phyloP scores from a whole-genome alignment of 1,140 invertebrate species.

The Caenorhabditis remanei region DNA sequence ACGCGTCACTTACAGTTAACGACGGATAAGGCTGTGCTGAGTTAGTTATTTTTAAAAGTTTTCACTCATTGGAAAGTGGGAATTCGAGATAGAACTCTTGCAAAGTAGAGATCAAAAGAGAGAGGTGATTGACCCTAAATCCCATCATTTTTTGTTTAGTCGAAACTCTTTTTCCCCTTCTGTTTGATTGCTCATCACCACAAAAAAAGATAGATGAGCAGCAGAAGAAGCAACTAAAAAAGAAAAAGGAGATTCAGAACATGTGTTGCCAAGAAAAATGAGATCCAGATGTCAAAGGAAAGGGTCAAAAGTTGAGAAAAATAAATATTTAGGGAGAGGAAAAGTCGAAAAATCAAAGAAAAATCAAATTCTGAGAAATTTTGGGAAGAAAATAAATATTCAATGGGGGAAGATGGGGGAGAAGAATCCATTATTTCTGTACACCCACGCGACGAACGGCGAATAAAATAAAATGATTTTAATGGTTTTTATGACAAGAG shows the following conservation, averaged over 20 bases:
- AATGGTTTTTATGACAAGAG: neutral
- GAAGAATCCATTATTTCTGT: neutral
- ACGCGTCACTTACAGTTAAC: too few relatives aligned
- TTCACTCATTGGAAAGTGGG: too few relatives aligned
- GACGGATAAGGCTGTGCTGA: too few relatives aligned
- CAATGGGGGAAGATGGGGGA: neutral
- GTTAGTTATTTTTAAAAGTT: too few relatives aligned
- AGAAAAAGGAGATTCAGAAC: neutral
- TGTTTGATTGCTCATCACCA: neutral
- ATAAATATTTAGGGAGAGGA: neutral
- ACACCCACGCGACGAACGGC: neutral
- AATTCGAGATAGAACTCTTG: too few relatives aligned
- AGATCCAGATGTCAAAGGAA: slow-evolving; percentile 9
- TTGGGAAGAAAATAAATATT: too few relatives aligned
- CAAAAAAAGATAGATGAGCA: neutral
- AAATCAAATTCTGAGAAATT: neutral
- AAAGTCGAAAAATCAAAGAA: slow-evolving; percentile 7
- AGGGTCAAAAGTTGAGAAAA: neutral
- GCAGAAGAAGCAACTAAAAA: neutral
- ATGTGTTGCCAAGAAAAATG: slow-evolving; percentile 51
- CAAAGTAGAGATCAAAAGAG: neutral
- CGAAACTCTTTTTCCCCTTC: neutral
- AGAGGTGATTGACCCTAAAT: neutral
- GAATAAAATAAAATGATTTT: neutral
- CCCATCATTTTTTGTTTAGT: neutral